phyloP scores from a whole-genome alignment of 2,113 vertebrate species.

The Eulemur rufifrons region DNA sequence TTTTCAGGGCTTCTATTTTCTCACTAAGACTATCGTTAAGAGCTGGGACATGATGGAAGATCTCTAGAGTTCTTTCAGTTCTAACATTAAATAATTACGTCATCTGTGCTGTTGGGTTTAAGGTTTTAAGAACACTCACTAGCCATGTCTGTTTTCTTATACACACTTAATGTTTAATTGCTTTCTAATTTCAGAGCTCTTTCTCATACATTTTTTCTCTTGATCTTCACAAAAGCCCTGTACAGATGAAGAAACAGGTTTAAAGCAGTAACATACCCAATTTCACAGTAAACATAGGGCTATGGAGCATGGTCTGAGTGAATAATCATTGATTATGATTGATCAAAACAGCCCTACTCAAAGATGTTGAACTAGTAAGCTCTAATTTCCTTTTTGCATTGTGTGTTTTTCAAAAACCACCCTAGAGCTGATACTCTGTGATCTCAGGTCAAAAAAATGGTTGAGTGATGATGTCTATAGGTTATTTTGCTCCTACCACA shows the following conservation, averaged over 20 bases:
- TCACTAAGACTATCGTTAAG: neutral
- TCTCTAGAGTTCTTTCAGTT: neutral
- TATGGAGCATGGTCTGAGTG: neutral
- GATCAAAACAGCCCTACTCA: neutral
- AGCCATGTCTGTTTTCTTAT: neutral
- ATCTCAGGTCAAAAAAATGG: neutral
- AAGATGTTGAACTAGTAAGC: neutral
- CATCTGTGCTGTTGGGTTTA: neutral
- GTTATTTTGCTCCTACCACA: neutral
- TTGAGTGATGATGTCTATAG: neutral
- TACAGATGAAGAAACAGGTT: neutral
- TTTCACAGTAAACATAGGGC: neutral
- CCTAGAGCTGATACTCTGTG: neutral
- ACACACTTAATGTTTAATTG: neutral
- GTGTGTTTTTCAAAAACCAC: neutral
- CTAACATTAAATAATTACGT: neutral
- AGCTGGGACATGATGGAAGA: neutral
- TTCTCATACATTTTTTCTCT: neutral
- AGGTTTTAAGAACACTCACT: neutral
- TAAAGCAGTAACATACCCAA: neutral
- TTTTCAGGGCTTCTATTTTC: neutral
- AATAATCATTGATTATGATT: neutral
- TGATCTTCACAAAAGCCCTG: neutral
- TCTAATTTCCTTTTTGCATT: neutral
- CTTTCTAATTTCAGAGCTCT: slow-evolving; percentile 11